Conservation (phyloP, 2,888 invertebrate genomes). For the Amorpha juglandis region DNA sequence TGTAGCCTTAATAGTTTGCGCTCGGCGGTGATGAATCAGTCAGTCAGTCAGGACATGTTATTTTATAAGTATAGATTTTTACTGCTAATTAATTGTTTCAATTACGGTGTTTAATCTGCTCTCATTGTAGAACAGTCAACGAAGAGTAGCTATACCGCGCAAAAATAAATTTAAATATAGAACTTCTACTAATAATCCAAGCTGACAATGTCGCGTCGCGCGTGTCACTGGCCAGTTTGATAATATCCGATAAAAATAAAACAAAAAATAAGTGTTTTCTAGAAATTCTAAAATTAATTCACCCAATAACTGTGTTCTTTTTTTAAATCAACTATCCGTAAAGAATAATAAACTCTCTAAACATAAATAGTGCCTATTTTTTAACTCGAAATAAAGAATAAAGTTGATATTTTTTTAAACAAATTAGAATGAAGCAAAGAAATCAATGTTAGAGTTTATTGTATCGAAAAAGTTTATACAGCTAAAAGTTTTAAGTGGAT, state of each 20-base stretch:
- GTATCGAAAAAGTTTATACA: slow-evolving; percentile 38
- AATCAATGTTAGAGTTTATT: slow-evolving; percentile 35
- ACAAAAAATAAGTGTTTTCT: slow-evolving; percentile 29
- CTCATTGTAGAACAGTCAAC: slow-evolving; percentile 56
- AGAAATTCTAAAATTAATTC: background rate
- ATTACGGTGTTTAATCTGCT: slow-evolving; percentile 24
- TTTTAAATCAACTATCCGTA: background rate
- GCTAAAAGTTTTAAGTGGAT: slow-evolving; percentile 38
- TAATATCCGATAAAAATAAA: slow-evolving; percentile 47
- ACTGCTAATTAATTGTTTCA: background rate
- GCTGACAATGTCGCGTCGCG: slow-evolving; percentile 75
- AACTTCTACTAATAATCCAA: slow-evolving; percentile 65
- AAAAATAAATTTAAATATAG: slow-evolving; percentile 57
- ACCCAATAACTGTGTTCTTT: background rate
- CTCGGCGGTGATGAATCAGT: too few relatives aligned
- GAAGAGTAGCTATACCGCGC: slow-evolving; percentile 43
- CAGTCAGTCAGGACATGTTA: too few relatives aligned
- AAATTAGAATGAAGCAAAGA: slow-evolving; percentile 21
- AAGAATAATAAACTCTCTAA: background rate
- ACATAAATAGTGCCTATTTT: background rate
- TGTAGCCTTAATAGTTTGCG: too few relatives aligned
- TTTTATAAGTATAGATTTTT: background rate
- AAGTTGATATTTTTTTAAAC: background rate
- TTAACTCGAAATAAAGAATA: background rate
- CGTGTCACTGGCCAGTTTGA: slow-evolving; percentile 61